phyloP scores from a whole-genome alignment of 2,797 vertebrate species.

The Aulostomus chinensis region DNA sequence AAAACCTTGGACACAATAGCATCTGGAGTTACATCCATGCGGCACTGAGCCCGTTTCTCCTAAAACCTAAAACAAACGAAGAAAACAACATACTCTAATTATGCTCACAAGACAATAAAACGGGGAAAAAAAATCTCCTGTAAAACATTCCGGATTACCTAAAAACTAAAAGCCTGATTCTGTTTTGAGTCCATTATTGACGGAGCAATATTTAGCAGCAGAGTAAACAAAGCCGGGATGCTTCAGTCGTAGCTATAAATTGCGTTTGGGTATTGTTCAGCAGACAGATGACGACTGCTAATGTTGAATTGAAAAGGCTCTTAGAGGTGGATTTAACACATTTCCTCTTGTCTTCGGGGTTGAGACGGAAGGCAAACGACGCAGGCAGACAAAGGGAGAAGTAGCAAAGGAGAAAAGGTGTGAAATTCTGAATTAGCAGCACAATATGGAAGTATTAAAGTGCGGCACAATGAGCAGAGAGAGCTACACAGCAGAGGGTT shows the following conservation, averaged over 20 bases:
- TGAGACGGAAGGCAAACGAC: conserved; percentile 38
- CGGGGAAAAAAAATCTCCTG: conserved; percentile 46
- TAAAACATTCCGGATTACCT: conserved; percentile 76
- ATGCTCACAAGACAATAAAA: conserved; percentile 68
- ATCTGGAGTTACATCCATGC: conserved; percentile 65
- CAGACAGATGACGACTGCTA: conserved; percentile 69
- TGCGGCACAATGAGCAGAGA: conserved; percentile 46
- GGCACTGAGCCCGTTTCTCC: conserved; percentile 68
- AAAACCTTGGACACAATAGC: conserved; percentile 75
- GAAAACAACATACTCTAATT: conserved; percentile 71
- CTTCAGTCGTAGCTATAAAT: conserved; percentile 52
- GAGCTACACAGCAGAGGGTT: conserved; percentile 19
- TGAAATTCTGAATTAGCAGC: conserved; percentile 69
- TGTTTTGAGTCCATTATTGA: conserved; percentile 73
- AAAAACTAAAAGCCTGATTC: conserved; percentile 62
- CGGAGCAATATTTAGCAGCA: conserved; percentile 69
- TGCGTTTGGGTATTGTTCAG: conserved; percentile 61
- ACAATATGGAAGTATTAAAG: conserved; percentile 66
- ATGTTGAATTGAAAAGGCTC: conserved; percentile 71
- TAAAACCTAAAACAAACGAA: conserved; percentile 73
- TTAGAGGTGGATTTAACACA: conserved; percentile 76
- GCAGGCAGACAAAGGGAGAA: conserved; percentile 53
- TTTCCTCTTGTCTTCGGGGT: conserved; percentile 59
- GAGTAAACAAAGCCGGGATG: conserved; percentile 62
- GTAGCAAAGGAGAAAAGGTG: conserved; percentile 61